Conservation (phyloP, 1,140 invertebrate genomes). For the Sarcophaga bullata region DNA sequence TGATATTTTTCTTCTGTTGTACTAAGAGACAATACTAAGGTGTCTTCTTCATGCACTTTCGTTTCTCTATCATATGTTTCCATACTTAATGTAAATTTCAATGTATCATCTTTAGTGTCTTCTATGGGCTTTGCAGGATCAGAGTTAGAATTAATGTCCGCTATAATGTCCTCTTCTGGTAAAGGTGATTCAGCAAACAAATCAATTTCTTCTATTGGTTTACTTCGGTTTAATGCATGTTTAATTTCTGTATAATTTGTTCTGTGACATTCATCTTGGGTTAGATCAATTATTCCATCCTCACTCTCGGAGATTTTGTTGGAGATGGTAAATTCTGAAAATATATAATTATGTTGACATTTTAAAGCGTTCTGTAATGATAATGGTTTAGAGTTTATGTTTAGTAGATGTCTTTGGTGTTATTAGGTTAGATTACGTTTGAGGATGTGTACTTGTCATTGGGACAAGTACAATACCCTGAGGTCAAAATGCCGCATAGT, state of each 20-base stretch:
- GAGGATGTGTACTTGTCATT: too few relatives aligned
- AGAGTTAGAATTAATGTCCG: slow-evolving; percentile 18
- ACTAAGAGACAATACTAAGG: too few relatives aligned
- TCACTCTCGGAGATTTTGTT: neutral
- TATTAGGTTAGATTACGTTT: too few relatives aligned
- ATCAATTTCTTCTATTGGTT: slow-evolving; percentile 7
- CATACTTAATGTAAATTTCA: neutral
- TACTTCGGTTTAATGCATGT: slow-evolving; percentile 15
- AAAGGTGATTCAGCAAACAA: slow-evolving; percentile 19
- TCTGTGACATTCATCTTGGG: neutral
- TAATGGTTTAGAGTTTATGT: too few relatives aligned
- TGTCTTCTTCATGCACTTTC: too few relatives aligned
- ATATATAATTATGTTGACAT: too few relatives aligned
- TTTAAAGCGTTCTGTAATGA: too few relatives aligned
- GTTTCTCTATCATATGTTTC: neutral
- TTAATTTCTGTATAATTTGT: neutral
- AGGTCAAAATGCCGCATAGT: too few relatives aligned
- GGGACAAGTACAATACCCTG: too few relatives aligned
- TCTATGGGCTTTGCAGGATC: neutral
- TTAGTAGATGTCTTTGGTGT: too few relatives aligned
- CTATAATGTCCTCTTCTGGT: neutral
- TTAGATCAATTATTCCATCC: neutral
- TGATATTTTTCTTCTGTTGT: neutral
- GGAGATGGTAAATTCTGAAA: too few relatives aligned
- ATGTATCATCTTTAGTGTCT: neutral